These are phyloP conservation scores for Recurvirostra avosetta DNA, from an alignment of 2,113 vertebrate species.

Conservation along the genomic window DNA sequence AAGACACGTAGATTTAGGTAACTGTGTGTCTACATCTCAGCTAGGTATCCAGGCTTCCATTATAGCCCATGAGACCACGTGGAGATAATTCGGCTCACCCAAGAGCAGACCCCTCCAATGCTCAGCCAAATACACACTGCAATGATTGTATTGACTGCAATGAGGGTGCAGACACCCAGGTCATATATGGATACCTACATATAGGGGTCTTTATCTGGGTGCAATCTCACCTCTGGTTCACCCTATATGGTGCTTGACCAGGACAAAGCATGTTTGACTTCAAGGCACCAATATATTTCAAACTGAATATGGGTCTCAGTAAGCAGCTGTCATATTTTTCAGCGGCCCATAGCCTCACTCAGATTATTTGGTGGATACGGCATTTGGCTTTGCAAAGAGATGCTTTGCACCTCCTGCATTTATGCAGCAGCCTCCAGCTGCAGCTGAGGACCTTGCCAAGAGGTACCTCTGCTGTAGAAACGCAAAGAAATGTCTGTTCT, in stretches of 20 bases:
- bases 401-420: background rate
- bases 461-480: background rate
- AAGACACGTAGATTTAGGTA: background rate
- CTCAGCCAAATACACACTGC: background rate
- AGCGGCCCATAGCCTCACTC: background rate
- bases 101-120: background rate
- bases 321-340: background rate
- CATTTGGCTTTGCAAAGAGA: background rate
- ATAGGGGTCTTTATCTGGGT: background rate
- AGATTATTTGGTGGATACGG: background rate
- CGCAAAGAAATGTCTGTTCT: background rate
- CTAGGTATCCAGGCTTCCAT: background rate
- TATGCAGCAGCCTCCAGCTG: background rate
- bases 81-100: background rate
- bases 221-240: fast-evolving
- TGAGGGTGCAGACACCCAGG: background rate
- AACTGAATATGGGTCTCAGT: background rate
- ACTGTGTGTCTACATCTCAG: background rate
- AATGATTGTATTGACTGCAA: background rate
- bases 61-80: too few species aligned
- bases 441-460: background rate
- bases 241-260: too few species aligned
- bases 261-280: background rate
- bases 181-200: background rate
- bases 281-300: background rate